Evolutionary conservation across 2,888 invertebrate genomes (phyloP), one percentile per base, ranked within the genome.

Genomic region (Drosophila paramelanica): DNA sequence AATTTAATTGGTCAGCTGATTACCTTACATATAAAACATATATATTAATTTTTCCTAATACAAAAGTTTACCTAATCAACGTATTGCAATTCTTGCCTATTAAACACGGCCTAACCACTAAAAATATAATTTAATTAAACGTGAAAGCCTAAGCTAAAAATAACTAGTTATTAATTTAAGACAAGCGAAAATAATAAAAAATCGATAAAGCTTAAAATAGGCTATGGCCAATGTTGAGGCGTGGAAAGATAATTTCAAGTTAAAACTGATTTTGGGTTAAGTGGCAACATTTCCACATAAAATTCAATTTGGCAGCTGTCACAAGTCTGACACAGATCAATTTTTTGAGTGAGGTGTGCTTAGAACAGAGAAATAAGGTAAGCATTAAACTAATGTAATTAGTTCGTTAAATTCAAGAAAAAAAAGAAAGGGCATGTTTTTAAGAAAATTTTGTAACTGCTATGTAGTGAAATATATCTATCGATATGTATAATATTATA

Each of bases 161-260:
- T 56, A 56, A 71, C 56, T 66, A 49, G 43, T 33, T 45, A 71
- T 49, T 59, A 64, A 78, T 66, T 74, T 49, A 52, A 67, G 46
- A n/a, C 65, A 33, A 38, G 11, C 10, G n/a, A 64, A 66, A 68
- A 61, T 71, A 85, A 77, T 81, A 73, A 66, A 38, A 74, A 86
- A 76, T 75, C 75, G 53, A 77, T 77, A 77, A 70, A 27, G 31
- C 41, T 7, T 1, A 33, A 47, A 17, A 33, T 17, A 39, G 39
- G 6, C 27, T 27, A 6, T 7, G 27, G 7, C 7, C 27, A 27
- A 23, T 4, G 27, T 13, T 13, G 5, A 25, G 39, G 39, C 39
- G 11, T 13, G 4, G 6, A 39, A 20, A 46, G 27, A 27, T 27
- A 8, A 31, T 31, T 31, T 31, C 8, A 31, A 31, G 8, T 8